phyloP scores from a whole-genome alignment of 2,113 vertebrate genomes.

The Malurus cyaneus region DNA sequence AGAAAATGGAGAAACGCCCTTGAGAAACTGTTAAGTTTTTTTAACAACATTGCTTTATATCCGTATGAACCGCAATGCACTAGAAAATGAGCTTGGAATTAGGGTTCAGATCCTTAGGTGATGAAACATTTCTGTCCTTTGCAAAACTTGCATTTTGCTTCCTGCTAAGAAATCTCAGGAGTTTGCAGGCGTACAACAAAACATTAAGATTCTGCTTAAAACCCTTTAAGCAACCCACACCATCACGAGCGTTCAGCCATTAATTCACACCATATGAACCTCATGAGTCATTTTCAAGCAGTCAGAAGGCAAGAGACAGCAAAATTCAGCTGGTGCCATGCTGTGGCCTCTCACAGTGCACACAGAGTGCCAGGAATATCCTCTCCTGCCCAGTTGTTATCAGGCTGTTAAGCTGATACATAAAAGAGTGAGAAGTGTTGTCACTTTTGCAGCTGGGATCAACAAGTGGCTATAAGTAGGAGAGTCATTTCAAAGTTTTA shows the following conservation, averaged over 20 bases:
- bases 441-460: conserved; percentile 44
- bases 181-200: not conserved
- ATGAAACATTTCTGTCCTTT: not conserved
- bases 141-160: not conserved
- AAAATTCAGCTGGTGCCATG: not conserved
- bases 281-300: not conserved
- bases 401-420: conserved; percentile 39
- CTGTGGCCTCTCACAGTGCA: not conserved
- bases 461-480: not conserved
- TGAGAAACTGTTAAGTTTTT: not conserved
- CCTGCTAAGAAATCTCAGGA: not conserved
- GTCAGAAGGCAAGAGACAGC: not conserved
- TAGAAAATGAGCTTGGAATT: not conserved
- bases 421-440: conserved; percentile 64
- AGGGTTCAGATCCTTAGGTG: not conserved
- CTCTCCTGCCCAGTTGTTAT: conserved; percentile 31
- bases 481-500: not conserved
- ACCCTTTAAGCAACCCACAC: not conserved
- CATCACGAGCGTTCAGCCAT: not conserved
- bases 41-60: not conserved
- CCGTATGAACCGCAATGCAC: not conserved
- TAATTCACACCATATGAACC: not conserved
- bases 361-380: conserved; percentile 8
- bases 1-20: not conserved
- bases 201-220: not conserved